A percentile compares a stretch with the other conserved stretches of the same genome.
Conservation (phyloP, 2,797 vertebrate genomes). For the Tadarida brasiliensis region DNA sequence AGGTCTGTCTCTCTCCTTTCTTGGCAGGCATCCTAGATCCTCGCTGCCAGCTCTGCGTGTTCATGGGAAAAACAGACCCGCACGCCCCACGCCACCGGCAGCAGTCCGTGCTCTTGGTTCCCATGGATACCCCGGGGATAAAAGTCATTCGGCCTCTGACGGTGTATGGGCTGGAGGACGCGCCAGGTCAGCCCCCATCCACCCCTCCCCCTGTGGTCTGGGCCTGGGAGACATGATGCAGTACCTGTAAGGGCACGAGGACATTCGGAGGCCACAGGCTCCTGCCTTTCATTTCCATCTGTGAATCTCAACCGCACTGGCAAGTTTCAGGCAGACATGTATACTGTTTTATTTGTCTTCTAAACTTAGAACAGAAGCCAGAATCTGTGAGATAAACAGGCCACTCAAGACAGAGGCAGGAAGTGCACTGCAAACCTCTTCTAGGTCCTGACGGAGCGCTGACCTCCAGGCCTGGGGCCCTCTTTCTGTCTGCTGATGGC, state of each 20-base stretch:
- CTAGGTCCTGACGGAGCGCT: background rate
- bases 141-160: conserved; percentile 77
- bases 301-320: fast-evolving
- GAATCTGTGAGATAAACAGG: background rate
- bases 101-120: conserved; percentile 83
- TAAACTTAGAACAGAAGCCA: background rate
- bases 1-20: background rate
- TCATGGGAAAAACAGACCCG: conserved; percentile 87
- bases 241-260: background rate
- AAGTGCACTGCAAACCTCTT: background rate
- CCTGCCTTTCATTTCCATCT: background rate
- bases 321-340: background rate
- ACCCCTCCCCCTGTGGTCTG: background rate
- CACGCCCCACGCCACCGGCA: conserved; percentile 82
- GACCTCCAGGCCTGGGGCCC: too few species aligned
- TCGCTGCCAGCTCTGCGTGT: conserved; percentile 83
- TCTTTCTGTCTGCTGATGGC: background rate
- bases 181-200: conserved; percentile 56
- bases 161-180: conserved; percentile 81
- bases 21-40: conserved; percentile 83
- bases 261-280: background rate
- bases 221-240: background rate
- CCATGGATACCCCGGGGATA: conserved; percentile 84
- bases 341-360: background rate
- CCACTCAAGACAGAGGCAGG: background rate